Evolutionary conservation across 2,113 vertebrate species (phyloP).

Genomic region (Nibea albiflora): DNA sequence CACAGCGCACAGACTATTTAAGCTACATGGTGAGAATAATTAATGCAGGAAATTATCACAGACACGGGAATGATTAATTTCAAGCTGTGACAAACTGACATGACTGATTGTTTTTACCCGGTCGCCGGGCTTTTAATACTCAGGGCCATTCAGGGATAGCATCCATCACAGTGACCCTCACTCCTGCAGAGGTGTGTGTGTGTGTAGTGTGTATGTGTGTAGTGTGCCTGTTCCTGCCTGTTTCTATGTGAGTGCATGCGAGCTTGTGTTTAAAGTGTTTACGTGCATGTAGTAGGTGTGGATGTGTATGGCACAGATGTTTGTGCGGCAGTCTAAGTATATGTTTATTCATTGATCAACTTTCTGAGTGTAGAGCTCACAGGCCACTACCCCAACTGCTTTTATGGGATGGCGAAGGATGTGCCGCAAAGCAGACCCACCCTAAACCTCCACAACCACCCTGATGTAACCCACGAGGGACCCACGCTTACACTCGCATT

Average conservation of each 20-base stretch:
- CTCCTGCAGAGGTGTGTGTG: conserved; percentile 68
- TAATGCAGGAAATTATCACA: conserved; percentile 64
- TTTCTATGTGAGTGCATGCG: conserved; percentile 19
- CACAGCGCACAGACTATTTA: conserved; percentile 72
- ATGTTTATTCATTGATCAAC: conserved; percentile 33
- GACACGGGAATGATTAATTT: conserved; percentile 68
- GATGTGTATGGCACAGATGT: background rate
- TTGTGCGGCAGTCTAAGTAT: conserved; percentile 16
- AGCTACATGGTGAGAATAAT: conserved; percentile 80
- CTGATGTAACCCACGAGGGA: background rate
- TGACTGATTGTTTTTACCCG: conserved; percentile 67
- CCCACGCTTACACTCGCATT: conserved; percentile 18
- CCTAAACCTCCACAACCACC: background rate
- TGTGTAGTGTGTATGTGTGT: conserved; percentile 43
- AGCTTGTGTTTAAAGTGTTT: conserved; percentile 27
- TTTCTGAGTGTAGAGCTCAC: conserved; percentile 5
- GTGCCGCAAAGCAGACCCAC: conserved; percentile 9
- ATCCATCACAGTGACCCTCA: conserved; percentile 78
- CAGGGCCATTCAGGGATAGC: conserved; percentile 74
- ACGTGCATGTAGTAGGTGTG: background rate
- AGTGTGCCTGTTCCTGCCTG: conserved; percentile 24
- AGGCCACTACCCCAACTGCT: background rate
- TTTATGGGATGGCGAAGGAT: conserved; percentile 4
- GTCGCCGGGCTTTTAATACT: conserved; percentile 80
- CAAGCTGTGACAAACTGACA: conserved; percentile 58